phyloP scores from a whole-genome alignment of 2,888 invertebrate genomes.

The Cybosia mesomella region DNA sequence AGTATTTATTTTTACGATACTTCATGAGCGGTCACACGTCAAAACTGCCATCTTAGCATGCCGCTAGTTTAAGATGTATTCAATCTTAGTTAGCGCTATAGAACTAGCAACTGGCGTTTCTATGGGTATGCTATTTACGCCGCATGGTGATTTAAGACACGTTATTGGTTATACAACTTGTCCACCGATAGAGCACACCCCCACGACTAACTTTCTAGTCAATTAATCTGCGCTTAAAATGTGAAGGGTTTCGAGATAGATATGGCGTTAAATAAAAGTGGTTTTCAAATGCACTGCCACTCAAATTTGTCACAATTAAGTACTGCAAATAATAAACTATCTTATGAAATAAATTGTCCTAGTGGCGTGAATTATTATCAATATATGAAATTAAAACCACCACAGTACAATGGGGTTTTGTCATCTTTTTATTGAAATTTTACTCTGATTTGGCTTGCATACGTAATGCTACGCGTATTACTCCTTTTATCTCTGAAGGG shows the following conservation, averaged over 20 bases:
- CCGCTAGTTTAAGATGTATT: slow-evolving; percentile 23
- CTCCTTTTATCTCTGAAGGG: not conserved
- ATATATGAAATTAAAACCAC: not conserved
- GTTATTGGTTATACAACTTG: not conserved
- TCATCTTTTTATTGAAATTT: not conserved
- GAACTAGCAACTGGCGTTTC: slow-evolving; percentile 1
- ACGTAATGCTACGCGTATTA: not conserved
- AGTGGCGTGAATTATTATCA: not conserved
- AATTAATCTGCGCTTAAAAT: slow-evolving; percentile 5
- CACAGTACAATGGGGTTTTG: not conserved
- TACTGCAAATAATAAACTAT: not conserved
- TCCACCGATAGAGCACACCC: slow-evolving; percentile 10
- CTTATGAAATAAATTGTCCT: not conserved
- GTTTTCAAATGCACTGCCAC: not conserved
- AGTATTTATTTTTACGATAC: too few relatives aligned
- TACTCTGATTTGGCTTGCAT: not conserved
- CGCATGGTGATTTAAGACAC: not conserved
- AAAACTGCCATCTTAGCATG: too few relatives aligned
- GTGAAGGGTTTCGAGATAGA: not conserved
- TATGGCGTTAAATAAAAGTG: not conserved
- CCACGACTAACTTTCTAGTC: slow-evolving; percentile 18
- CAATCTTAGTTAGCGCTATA: not conserved
- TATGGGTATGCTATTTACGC: slow-evolving; percentile 10
- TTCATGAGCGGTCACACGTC: too few relatives aligned
- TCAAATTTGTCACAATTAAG: not conserved